Evolutionary conservation across 2,888 invertebrate species (phyloP), one percentile per base, ranked within the genome.

Genomic region (Pyrrhosoma nymphula): DNA sequence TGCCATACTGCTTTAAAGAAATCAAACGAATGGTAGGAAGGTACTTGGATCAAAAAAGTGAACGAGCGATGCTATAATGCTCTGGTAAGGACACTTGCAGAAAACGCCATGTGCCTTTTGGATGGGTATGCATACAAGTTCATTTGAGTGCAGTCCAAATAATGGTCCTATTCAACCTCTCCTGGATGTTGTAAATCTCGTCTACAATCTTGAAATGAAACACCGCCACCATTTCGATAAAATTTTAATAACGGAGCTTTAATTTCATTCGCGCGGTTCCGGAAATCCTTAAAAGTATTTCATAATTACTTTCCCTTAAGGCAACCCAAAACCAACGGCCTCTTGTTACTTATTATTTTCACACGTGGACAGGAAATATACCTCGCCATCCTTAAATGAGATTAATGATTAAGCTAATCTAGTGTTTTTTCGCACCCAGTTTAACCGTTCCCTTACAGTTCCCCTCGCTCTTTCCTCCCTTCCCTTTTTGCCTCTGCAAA

Each of bases 371-470:
- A 82, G 30, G 82, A 35, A 82, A 35, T 16, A 35, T 82, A 35
- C 16, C 69, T 10, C 82, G 82, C 35, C 14, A n/a, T 14, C 82
- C n/a, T 82, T 47, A 47, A 47, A n/a, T 30, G 35, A 14, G 82
- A 82, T 82, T 35, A 82, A 82, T 82, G 82, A 82, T 82, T 82
- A 18, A 35, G 82, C 82, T 35, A 82, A 82, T 82, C 30, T 82
- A 82, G 35, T 82, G 82, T 14, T 82, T 20, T n/a, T 47, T 2
- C 47, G n/a, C 69, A n/a, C 69, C n/a, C 69, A n/a, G n/a, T 69
- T n/a, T 26, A 4, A 23, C 60, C 69, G 69, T 69, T 26, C 69
- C 69, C 26, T 4, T 8, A 47, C 4, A 69, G 69, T 69, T n/a
- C 69, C 69, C 69, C 18, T 3, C 30, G 1, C 35, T 82, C 35